Evolutionary conservation across 2,888 invertebrate species (phyloP).

Genomic region (Acholoe squamosa): DNA sequence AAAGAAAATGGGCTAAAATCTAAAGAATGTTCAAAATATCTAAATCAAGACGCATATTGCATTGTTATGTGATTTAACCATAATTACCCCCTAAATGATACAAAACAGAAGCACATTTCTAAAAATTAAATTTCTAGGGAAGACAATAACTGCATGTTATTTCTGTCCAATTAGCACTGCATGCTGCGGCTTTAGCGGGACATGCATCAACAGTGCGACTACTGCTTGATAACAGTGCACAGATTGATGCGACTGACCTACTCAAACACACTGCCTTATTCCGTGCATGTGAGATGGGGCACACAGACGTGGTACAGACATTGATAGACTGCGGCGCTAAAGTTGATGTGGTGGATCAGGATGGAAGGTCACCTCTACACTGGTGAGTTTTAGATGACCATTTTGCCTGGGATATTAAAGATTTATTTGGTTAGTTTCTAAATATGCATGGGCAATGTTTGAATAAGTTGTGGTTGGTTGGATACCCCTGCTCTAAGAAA

Average conservation of each 20-base stretch:
- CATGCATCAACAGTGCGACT: constrained; percentile 80
- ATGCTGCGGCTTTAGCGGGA: constrained; percentile 82
- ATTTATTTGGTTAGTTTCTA: too few species aligned
- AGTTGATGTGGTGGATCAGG: constrained; percentile 81
- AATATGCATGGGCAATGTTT: too few species aligned
- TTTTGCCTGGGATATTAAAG: too few species aligned
- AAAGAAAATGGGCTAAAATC: too few species aligned
- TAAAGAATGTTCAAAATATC: too few species aligned
- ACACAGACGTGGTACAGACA: constrained; percentile 80
- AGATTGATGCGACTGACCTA: constrained; percentile 80
- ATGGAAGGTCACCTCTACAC: constrained; percentile 82
- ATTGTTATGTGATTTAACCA: too few species aligned
- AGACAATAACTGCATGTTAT: background rate
- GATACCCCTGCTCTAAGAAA: too few species aligned
- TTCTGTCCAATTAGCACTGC: constrained; percentile 77
- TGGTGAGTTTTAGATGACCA: constrained; percentile 76
- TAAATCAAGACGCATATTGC: too few species aligned
- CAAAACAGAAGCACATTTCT: too few species aligned
- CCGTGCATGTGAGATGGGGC: constrained; percentile 82
- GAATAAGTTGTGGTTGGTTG: too few species aligned
- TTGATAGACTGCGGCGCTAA: constrained; percentile 81
- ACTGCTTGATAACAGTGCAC: constrained; percentile 78
- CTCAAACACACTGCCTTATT: constrained; percentile 82
- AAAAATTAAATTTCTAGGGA: too few species aligned
- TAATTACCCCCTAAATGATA: too few species aligned